Evolutionary conservation across 1,140 invertebrate genomes (phyloP).

Genomic region (Homarus americanus): DNA sequence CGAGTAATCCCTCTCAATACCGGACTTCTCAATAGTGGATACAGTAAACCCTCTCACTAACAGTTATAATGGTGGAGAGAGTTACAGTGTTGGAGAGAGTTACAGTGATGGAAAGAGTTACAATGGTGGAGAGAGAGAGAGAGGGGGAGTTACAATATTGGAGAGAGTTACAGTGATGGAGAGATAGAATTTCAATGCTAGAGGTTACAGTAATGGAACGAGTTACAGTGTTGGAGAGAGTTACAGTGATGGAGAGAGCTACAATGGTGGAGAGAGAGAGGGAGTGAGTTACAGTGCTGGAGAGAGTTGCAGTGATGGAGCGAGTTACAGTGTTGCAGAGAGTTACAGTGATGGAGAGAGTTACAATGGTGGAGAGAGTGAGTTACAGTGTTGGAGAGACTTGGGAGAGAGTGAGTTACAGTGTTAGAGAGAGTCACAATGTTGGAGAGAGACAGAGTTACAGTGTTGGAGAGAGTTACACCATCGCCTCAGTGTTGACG

Average conservation of each 20-base stretch:
- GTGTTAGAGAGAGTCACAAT: not conserved
- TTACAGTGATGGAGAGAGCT: not conserved
- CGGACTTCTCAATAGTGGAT: too few species aligned
- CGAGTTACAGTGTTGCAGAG: too few species aligned
- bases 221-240: too few species aligned
- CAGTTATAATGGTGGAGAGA: too few species aligned
- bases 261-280: not conserved
- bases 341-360: not conserved
- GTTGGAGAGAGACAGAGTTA: constrained; percentile 25
- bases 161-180: not conserved
- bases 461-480: too few species aligned
- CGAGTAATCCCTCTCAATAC: too few species aligned
- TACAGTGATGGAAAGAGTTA: not conserved
- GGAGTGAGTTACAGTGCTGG: not conserved
- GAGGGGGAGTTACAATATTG: too few species aligned
- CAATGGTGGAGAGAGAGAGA: not conserved
- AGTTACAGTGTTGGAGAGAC: too few species aligned
- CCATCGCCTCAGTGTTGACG: too few species aligned
- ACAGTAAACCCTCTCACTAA: too few species aligned
- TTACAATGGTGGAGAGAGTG: not conserved
- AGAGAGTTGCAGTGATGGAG: too few species aligned
- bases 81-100: too few species aligned
- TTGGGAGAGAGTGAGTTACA: not conserved
- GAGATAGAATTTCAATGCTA: not conserved
- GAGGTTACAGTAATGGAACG: not conserved